Percentiles rank a stretch among this genome's conserved stretches.
phyloP scores from a whole-genome alignment of 2,888 invertebrate genomes.

The Trilocha varians region DNA sequence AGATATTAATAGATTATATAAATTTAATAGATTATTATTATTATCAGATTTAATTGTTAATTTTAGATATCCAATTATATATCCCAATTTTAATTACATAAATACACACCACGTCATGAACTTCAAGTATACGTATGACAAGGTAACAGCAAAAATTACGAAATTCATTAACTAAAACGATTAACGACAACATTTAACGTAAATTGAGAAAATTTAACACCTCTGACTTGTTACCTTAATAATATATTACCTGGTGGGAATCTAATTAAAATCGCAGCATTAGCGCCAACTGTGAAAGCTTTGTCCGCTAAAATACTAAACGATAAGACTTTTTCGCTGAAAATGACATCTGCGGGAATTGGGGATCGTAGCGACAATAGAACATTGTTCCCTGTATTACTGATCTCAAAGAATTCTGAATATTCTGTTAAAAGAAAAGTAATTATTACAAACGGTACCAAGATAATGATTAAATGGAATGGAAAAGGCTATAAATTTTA shows the following conservation, averaged over 20 bases:
- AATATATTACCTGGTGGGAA: slow-evolving; percentile 32
- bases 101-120: too few relatives aligned
- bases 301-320: slow-evolving; percentile 42
- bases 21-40: too few relatives aligned
- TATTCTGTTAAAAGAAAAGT: slow-evolving; percentile 29
- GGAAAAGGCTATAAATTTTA: too few relatives aligned
- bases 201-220: too few relatives aligned
- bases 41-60: too few relatives aligned
- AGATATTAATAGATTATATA: too few relatives aligned
- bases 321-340: slow-evolving; percentile 38
- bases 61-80: too few relatives aligned
- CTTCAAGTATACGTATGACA: too few relatives aligned
- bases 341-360: slow-evolving; percentile 45
- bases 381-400: slow-evolving; percentile 19
- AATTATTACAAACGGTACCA: background rate
- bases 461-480: background rate
- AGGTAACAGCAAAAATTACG: too few relatives aligned
- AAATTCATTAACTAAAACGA: too few relatives aligned
- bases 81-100: too few relatives aligned
- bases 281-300: slow-evolving; percentile 35
- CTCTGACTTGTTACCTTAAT: background rate
- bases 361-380: slow-evolving; percentile 19
- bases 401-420: slow-evolving; percentile 32
- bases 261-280: slow-evolving; percentile 31
- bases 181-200: too few relatives aligned